These are phyloP conservation scores for Ophion slaviceki DNA, from an alignment of 2,888 invertebrate species.

Conservation along the genomic window DNA sequence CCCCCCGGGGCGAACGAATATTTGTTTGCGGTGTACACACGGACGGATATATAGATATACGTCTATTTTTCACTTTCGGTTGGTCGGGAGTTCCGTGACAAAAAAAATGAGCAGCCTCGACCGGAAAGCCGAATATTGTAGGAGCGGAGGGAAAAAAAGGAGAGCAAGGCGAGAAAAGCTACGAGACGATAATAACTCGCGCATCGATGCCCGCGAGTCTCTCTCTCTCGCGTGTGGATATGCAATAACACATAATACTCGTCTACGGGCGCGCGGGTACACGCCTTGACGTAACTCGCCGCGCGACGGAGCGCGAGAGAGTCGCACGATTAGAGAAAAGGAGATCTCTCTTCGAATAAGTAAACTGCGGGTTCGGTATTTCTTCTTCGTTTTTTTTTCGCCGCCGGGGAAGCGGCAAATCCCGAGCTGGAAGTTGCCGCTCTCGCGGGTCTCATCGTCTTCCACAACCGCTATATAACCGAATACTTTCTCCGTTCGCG, in stretches of 20 bases:
- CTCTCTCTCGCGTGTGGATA: not conserved
- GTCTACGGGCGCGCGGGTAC: not conserved
- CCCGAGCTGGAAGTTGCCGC: slow-evolving; percentile 25
- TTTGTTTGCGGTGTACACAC: not conserved
- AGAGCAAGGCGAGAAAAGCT: not conserved
- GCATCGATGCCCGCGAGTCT: not conserved
- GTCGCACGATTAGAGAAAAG: slow-evolving; percentile 17
- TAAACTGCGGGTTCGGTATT: slow-evolving; percentile 3
- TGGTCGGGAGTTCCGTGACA: not conserved
- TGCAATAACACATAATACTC: slow-evolving; percentile 32
- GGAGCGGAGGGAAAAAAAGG: not conserved
- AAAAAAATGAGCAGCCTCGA: not conserved
- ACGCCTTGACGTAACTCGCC: slow-evolving; percentile 36
- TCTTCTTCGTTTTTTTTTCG: slow-evolving; percentile 6
- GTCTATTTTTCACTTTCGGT: not conserved
- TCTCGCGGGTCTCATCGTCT: not conserved
- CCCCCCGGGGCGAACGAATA: slow-evolving; percentile 9
- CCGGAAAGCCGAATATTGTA: not conserved
- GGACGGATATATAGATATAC: not conserved
- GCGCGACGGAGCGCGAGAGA: not conserved
- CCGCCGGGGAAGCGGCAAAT: slow-evolving; percentile 17
- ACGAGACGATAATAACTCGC: not conserved
- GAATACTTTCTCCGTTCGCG: slow-evolving; percentile 62
- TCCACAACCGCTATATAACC: slow-evolving; percentile 46
- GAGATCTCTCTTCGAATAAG: slow-evolving; percentile 30